Conservation (phyloP, 2,888 invertebrate species). For the Ectropis crepuscularia region DNA sequence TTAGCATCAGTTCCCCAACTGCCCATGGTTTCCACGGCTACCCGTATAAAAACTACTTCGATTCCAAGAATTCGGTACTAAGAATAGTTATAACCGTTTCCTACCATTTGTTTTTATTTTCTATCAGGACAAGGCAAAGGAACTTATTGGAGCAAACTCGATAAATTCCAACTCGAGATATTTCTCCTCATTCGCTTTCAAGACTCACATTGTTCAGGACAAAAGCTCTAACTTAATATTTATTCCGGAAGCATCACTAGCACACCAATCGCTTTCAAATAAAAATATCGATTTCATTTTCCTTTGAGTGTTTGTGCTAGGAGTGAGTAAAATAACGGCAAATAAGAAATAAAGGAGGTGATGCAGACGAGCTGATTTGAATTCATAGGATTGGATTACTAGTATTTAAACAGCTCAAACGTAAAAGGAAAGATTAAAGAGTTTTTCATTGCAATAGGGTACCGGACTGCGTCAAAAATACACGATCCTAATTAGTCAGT, state of each 20-base stretch:
- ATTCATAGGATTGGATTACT: background rate
- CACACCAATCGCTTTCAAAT: constrained; percentile 50
- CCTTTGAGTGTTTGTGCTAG: constrained; percentile 56
- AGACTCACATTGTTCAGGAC: constrained; percentile 34
- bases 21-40: too few species aligned
- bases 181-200: constrained; percentile 37
- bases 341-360: constrained; percentile 18
- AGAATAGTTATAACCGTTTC: background rate
- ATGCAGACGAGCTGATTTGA: constrained; percentile 6
- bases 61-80: background rate
- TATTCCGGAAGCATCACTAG: constrained; percentile 53
- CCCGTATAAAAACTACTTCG: too few species aligned
- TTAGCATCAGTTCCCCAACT: too few species aligned
- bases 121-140: constrained; percentile 10
- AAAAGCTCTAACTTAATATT: constrained; percentile 48
- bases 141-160: constrained; percentile 12
- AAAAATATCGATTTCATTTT: constrained; percentile 64
- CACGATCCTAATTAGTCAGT: too few species aligned
- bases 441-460: too few species aligned
- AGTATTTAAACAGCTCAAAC: too few species aligned
- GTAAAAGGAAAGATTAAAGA: too few species aligned
- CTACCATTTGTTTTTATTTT: constrained; percentile 1
- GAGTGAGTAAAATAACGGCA: constrained; percentile 49
- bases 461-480: too few species aligned
- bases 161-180: constrained; percentile 33